phyloP scores from a whole-genome alignment of 2,888 invertebrate genomes.

The Zaprionus obscuricornis region DNA sequence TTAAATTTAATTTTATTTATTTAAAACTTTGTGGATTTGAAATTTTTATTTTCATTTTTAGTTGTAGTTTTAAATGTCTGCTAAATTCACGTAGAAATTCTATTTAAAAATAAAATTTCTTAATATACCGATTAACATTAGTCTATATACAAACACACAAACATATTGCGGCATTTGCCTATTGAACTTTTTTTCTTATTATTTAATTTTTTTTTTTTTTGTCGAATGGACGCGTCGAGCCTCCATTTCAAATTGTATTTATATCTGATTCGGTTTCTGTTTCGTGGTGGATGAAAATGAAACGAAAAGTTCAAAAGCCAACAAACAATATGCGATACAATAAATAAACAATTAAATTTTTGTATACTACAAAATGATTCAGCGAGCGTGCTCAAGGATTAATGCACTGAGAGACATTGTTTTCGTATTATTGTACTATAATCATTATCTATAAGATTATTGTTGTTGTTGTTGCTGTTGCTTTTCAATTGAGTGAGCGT shows the following conservation, averaged over 20 bases:
- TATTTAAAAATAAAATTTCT: too few species aligned
- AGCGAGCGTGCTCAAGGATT: conserved; percentile 60
- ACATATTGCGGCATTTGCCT: too few species aligned
- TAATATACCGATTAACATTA: too few species aligned
- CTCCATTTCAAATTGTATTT: conserved; percentile 23
- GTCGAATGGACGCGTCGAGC: conserved; percentile 29
- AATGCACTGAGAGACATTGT: conserved; percentile 40
- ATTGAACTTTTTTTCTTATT: not conserved
- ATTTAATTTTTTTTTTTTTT: conserved; percentile 1
- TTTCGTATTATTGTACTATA: conserved; percentile 11
- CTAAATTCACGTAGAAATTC: too few species aligned
- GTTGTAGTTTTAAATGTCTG: too few species aligned
- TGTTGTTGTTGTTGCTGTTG: conserved; percentile 20
- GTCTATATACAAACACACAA: too few species aligned
- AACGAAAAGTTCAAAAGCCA: conserved; percentile 64
- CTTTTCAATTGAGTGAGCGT: conserved; percentile 59
- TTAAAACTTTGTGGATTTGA: too few species aligned
- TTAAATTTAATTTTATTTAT: too few species aligned
- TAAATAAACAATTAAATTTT: conserved; percentile 52
- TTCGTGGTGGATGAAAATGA: conserved; percentile 6
- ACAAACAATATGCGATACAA: conserved; percentile 49
- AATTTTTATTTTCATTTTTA: too few species aligned
- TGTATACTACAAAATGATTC: conserved; percentile 25
- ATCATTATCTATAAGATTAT: conserved; percentile 27
- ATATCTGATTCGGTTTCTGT: conserved; percentile 27